A percentile compares a stretch with the other conserved stretches of the same genome.
Evolutionary conservation across 2,113 vertebrate species (phyloP).

Genomic region (Heptranchias perlo): DNA sequence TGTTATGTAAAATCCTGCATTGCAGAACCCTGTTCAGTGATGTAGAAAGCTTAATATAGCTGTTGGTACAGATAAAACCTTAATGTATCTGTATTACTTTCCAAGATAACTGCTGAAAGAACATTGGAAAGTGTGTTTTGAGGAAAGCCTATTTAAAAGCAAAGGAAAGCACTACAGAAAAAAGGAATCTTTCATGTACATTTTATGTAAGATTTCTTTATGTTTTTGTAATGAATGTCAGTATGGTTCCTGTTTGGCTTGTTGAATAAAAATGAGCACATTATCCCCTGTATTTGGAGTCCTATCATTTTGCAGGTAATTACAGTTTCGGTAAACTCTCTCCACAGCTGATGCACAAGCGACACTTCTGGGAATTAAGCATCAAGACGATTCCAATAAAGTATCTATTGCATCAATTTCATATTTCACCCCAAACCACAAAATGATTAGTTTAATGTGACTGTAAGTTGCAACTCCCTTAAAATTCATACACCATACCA

Average conservation of each 20-base stretch:
- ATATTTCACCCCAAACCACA: conserved; percentile 57
- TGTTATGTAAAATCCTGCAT: conserved; percentile 71
- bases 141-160: conserved; percentile 3
- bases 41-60: conserved; percentile 68
- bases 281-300: conserved; percentile 42
- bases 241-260: not conserved
- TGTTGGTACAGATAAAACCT: not conserved
- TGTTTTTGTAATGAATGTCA: not conserved
- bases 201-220: not conserved
- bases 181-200: not conserved
- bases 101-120: conserved; percentile 1
- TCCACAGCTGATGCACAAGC: conserved; percentile 50
- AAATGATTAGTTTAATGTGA: conserved; percentile 66
- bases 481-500: conserved; percentile 49
- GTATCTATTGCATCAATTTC: conserved; percentile 59
- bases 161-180: not conserved
- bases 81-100: not conserved
- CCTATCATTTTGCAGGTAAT: conserved; percentile 48
- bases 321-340: conserved; percentile 47
- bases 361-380: conserved; percentile 62
- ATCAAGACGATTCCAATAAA: conserved; percentile 56
- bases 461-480: conserved; percentile 53
- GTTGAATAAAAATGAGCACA: conserved; percentile 24
- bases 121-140: not conserved
- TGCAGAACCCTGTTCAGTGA: conserved; percentile 62